These are phyloP conservation scores for Xanthia icteritia DNA, from an alignment of 2,888 invertebrate genomes.

Conservation along the genomic window DNA sequence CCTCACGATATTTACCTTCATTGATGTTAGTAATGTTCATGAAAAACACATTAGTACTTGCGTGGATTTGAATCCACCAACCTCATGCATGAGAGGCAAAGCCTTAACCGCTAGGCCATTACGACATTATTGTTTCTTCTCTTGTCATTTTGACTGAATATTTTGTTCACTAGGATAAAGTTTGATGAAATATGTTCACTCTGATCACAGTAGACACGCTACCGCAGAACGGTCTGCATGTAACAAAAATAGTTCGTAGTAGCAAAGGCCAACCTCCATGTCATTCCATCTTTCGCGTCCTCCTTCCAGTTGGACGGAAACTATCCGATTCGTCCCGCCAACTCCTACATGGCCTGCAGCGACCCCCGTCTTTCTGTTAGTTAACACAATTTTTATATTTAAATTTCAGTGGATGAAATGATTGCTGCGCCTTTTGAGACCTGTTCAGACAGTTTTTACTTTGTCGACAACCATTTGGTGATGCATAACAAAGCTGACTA, in stretches of 20 bases:
- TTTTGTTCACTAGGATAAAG: background rate
- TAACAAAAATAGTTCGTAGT: background rate
- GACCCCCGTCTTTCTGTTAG: background rate
- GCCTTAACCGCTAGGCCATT: background rate
- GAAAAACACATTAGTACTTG: background rate
- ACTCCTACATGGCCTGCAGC: background rate
- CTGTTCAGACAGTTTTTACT: conserved; percentile 99
- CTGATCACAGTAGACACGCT: background rate
- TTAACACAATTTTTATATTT: conserved; percentile 5
- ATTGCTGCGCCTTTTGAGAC: conserved; percentile 98
- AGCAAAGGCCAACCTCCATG: too few relatives aligned
- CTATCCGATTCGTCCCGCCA: background rate
- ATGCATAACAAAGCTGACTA: conserved; percentile 99
- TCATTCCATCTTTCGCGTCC: too few relatives aligned
- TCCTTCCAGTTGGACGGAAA: background rate
- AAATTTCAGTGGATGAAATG: conserved; percentile 97
- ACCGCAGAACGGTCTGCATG: background rate
- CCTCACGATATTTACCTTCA: background rate
- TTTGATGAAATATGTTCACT: background rate
- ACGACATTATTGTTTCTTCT: background rate
- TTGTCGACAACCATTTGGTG: conserved; percentile 98
- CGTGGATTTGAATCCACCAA: background rate
- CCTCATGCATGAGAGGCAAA: background rate
- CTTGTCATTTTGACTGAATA: background rate
- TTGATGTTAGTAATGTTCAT: background rate